phyloP scores from a whole-genome alignment of 2,888 invertebrate genomes.

The Thereva unica region DNA sequence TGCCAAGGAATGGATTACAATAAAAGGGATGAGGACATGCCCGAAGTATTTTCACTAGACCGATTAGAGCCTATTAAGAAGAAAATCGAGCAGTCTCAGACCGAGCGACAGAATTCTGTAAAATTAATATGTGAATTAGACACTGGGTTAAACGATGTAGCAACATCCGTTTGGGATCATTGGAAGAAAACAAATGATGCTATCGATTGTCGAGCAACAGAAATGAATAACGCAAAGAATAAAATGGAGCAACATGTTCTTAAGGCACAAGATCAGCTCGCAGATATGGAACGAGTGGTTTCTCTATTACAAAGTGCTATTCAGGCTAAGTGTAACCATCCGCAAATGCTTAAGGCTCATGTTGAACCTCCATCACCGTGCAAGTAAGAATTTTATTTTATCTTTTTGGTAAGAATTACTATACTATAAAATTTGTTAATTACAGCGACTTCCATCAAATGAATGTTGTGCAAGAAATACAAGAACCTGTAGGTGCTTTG shows the following conservation, averaged over 20 bases:
- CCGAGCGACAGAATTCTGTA: conserved; percentile 76
- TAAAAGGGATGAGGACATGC: conserved; percentile 85
- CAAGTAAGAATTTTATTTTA: conserved; percentile 65
- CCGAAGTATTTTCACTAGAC: conserved; percentile 77
- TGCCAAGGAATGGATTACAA: conserved; percentile 82
- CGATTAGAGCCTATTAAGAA: conserved; percentile 77
- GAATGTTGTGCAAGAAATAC: conserved; percentile 78
- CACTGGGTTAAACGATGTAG: conserved; percentile 74
- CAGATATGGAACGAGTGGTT: conserved; percentile 89
- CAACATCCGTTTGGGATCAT: conserved; percentile 85
- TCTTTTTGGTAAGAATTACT: neutral
- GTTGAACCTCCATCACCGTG: conserved; percentile 88
- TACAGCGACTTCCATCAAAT: conserved; percentile 59
- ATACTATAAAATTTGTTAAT: conserved; percentile 55
- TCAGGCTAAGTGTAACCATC: conserved; percentile 81
- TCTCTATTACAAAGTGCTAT: conserved; percentile 88
- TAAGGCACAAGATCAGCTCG: conserved; percentile 81
- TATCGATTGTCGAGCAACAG: conserved; percentile 74
- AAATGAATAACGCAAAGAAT: conserved; percentile 81
- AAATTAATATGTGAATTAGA: conserved; percentile 81
- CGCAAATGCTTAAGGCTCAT: conserved; percentile 83
- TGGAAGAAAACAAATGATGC: conserved; percentile 86
- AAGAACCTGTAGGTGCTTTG: conserved; percentile 78
- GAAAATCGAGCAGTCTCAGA: conserved; percentile 66
- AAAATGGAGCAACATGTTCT: conserved; percentile 68